Evolutionary conservation across 2,888 invertebrate species (phyloP), one percentile per base, ranked within the genome.

Genomic region (Drosophila melanocephala): DNA sequence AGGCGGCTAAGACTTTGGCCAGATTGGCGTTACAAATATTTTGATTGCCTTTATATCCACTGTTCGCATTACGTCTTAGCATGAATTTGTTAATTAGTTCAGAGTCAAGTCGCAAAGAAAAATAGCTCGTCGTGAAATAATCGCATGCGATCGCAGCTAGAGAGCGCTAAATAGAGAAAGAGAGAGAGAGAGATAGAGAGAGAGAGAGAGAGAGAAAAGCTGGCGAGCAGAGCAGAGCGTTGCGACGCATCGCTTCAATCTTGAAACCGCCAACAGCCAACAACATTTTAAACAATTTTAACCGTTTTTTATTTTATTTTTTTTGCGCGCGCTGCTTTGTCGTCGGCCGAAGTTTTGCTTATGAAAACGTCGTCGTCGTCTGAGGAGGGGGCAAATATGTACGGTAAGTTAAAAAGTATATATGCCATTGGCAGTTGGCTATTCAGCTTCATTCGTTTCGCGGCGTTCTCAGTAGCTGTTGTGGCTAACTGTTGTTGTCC

Each of bases 391-490:
- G 69, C 66, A 72, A 47, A 47, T 47, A 26, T 26, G 47, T 70
- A 73, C 73, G 74, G 64, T 73, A 64, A 75, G 75, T 75, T 51
- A 68, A 77, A 73, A 89, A 75, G 89, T 88, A 88, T 85, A 85
- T 85, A 90, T 90, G 88, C 87, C 81, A 91, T 81, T 87, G 87
- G 83, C 81, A 81, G 88, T 75, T 72, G 76, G 76, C 86, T 86
- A 77, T 87, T 89, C 78, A 75, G 90, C 88, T 88, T 91, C 90
- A 88, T 88, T 88, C 90, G 84, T 74, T 77, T 67, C 88, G 90
- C 91, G 91, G 79, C 90, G 83, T 91, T 91, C 87, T 88, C 81
- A 84, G 47, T 47, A 47, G 83, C 82, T 84, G 82, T 55, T 70
- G 82, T 66, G 57, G 30, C 22, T 42, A 58, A 42, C 44, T 55